Evolutionary conservation across 92 coral and sea anemone genomes (phyloP).

Genomic region (Zoanthus sociatus): DNA sequence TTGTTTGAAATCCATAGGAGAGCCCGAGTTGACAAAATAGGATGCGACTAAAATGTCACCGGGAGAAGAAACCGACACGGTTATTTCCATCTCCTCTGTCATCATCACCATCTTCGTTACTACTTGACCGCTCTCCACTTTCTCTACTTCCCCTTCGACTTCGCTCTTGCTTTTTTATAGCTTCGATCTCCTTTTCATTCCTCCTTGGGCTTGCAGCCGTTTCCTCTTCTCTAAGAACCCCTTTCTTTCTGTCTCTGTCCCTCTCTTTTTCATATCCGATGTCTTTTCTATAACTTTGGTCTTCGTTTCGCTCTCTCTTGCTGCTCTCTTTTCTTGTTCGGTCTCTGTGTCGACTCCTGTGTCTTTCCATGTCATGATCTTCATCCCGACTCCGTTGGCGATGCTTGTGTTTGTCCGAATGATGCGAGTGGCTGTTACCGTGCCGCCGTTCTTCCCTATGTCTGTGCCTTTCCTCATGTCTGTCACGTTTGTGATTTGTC

Average conservation of each 20-base stretch:
- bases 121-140: conserved; percentile 23
- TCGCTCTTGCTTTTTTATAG: neutral
- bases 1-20: too few relatives aligned
- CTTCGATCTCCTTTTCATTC: neutral
- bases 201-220: conserved; percentile 28
- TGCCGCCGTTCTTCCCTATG: conserved; percentile 12
- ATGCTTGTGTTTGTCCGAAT: conserved; percentile 5
- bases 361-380: neutral
- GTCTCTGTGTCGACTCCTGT: neutral
- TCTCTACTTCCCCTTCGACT: conserved; percentile 26
- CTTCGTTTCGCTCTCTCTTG: neutral
- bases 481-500: neutral
- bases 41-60: too few relatives aligned
- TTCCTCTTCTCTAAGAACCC: neutral
- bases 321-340: neutral
- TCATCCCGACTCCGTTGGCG: conserved; percentile 42
- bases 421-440: neutral
- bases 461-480: conserved; percentile 1
- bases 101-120: neutral
- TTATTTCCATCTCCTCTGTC: neutral
- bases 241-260: neutral
- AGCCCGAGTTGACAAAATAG: too few relatives aligned
- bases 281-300: conserved; percentile 27
- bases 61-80: too few relatives aligned
- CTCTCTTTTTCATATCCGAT: conserved; percentile 30